A percentile compares a stretch with the other conserved stretches of the same genome.
These are phyloP conservation scores for Hypselothyrea guttata DNA, from an alignment of 2,888 invertebrate species.

Conservation along the genomic window DNA sequence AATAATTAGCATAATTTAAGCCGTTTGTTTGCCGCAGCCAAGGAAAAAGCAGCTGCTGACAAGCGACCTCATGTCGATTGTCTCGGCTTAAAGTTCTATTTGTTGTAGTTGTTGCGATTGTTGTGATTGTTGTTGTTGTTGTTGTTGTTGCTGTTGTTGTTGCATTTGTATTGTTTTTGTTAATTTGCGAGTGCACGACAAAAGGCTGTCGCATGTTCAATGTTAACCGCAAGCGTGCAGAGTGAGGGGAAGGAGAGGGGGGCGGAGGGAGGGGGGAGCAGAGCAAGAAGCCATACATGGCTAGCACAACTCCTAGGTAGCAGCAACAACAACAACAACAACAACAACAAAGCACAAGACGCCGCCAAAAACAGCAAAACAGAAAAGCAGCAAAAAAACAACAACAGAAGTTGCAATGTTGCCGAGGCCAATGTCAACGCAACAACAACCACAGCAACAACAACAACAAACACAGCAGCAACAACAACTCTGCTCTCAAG, in stretches of 20 bases:
- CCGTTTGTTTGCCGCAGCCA: conserved; percentile 24
- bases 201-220: conserved; percentile 55
- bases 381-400: conserved; percentile 15
- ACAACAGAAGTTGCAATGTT: conserved; percentile 66
- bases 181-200: conserved; percentile 61
- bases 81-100: background rate
- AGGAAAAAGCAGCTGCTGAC: conserved; percentile 11
- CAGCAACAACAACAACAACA: too few relatives aligned
- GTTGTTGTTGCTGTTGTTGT: conserved; percentile 3
- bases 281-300: conserved; percentile 73
- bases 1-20: conserved; percentile 70
- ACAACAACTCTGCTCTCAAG: too few relatives aligned
- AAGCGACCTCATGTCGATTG: conserved; percentile 53
- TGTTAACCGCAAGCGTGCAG: conserved; percentile 57
- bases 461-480: conserved; percentile 7
- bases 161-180: conserved; percentile 53
- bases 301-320: conserved; percentile 72
- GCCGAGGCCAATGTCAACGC: conserved; percentile 63
- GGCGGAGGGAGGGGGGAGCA: conserved; percentile 1
- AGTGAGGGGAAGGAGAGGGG: conserved; percentile 1
- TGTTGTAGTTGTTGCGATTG: conserved; percentile 17
- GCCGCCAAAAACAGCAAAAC: conserved; percentile 54
- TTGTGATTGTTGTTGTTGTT: conserved; percentile 8
- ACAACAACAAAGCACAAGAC: conserved; percentile 39
- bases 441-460: conserved; percentile 21